Evolutionary conservation across 2,113 vertebrate species (phyloP).

Genomic region (Albula glossodonta): DNA sequence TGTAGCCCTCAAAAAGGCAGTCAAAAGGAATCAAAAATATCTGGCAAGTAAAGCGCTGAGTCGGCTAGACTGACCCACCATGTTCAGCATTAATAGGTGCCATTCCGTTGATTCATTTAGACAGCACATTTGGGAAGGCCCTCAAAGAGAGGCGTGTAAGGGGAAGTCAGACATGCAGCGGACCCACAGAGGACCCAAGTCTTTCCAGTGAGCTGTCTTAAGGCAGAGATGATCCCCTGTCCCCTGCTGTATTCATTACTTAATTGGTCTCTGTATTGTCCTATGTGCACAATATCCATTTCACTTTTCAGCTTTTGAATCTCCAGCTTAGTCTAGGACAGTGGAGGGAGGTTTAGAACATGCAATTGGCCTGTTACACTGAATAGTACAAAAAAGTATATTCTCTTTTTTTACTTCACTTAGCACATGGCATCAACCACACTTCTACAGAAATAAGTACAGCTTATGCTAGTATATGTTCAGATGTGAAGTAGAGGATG

Average conservation of each 20-base stretch:
- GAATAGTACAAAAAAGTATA: too few relatives aligned
- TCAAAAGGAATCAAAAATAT: constrained; percentile 66
- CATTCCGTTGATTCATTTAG: constrained; percentile 1
- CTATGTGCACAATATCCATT: neutral
- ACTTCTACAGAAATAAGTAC: too few relatives aligned
- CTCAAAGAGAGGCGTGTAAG: neutral
- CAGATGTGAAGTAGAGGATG: neutral
- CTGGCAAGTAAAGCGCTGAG: constrained; percentile 58
- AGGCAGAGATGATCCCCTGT: constrained; percentile 49
- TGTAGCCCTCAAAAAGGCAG: constrained; percentile 62
- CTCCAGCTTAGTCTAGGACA: constrained; percentile 29
- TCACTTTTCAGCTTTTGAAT: constrained; percentile 34
- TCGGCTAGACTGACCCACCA: neutral
- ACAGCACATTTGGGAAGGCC: neutral
- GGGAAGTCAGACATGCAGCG: neutral
- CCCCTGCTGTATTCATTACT: constrained; percentile 59
- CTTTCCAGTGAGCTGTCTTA: constrained; percentile 53
- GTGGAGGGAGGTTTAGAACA: neutral
- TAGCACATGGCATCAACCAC: too few relatives aligned
- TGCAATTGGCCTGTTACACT: neutral
- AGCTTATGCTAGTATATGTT: neutral
- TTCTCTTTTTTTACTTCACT: too few relatives aligned
- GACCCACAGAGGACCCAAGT: neutral
- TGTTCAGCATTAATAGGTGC: neutral
- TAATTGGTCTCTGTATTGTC: constrained; percentile 51